These are phyloP conservation scores for Caradrina kadenii DNA, from an alignment of 2,888 invertebrate species.

Conservation along the genomic window DNA sequence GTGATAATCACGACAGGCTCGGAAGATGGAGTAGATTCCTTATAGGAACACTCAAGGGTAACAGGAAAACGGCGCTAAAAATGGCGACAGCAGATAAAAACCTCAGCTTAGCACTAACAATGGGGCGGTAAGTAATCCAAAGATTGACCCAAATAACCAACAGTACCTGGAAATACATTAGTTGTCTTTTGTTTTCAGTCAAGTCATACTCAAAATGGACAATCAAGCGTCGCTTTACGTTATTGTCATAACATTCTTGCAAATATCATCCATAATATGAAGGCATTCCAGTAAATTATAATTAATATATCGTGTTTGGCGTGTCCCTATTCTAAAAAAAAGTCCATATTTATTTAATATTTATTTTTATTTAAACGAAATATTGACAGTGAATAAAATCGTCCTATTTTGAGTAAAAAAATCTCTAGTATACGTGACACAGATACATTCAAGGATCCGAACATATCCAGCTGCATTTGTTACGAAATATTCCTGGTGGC, in stretches of 20 bases:
- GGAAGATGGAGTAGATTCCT: slow-evolving; percentile 7
- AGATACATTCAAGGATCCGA: slow-evolving; percentile 28
- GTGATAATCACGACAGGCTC: slow-evolving; percentile 24
- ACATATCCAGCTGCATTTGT: slow-evolving; percentile 14
- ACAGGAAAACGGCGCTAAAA: slow-evolving; percentile 28
- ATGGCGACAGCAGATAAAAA: slow-evolving; percentile 18
- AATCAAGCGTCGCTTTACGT: background rate
- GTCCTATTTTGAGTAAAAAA: slow-evolving; percentile 31
- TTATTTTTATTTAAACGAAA: background rate
- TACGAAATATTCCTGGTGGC: slow-evolving; percentile 39
- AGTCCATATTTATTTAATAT: too few species aligned
- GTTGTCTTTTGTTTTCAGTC: slow-evolving; percentile 23
- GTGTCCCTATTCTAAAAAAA: slow-evolving; percentile 9
- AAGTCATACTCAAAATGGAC: background rate
- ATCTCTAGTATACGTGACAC: slow-evolving; percentile 34
- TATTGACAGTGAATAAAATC: slow-evolving; percentile 3
- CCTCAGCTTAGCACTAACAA: background rate
- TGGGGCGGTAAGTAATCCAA: slow-evolving; percentile 9
- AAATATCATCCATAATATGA: background rate
- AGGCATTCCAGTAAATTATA: background rate
- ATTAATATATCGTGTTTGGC: too few species aligned
- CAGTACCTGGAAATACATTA: slow-evolving; percentile 11
- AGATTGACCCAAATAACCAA: slow-evolving; percentile 16
- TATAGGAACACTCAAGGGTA: background rate
- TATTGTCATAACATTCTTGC: slow-evolving; percentile 7